Evolutionary conservation across 37 sponge, comb jelly and placozoan genomes (phyloP).

Genomic region (Aplysina aerophoba): DNA sequence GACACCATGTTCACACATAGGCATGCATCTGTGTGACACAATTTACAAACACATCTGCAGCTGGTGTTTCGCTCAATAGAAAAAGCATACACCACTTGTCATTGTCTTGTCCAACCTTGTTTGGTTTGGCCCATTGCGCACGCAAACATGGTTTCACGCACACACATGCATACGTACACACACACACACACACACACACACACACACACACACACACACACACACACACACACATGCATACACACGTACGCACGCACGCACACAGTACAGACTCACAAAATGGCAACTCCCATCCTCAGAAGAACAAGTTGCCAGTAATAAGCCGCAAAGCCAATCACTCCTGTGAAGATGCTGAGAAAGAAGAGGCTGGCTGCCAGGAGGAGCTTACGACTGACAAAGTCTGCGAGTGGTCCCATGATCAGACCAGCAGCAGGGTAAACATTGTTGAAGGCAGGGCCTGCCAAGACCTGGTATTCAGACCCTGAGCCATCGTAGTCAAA

Average conservation of each 20-base stretch:
- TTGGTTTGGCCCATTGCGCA: no score
- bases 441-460: conserved; percentile 88
- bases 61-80: no score
- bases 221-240: no score
- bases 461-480: conserved; percentile 74
- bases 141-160: background rate
- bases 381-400: conserved; percentile 60
- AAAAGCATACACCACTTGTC: no score
- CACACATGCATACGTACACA: background rate
- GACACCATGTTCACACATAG: no score
- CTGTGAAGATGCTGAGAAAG: conserved; percentile 71
- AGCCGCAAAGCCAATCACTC: conserved; percentile 71
- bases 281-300: conserved; percentile 69
- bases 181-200: background rate
- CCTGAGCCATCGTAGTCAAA: conserved; percentile 71
- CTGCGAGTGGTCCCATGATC: conserved; percentile 70
- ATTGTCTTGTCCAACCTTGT: no score
- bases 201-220: no score
- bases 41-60: no score
- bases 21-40: no score
- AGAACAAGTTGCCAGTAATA: conserved; percentile 78
- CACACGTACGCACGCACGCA: no score
- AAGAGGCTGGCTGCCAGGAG: conserved; percentile 62
- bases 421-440: conserved; percentile 78
- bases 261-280: conserved; percentile 56